Evolutionary conservation across 2,888 invertebrate genomes (phyloP).

Genomic region (Drosophila anomalata): DNA sequence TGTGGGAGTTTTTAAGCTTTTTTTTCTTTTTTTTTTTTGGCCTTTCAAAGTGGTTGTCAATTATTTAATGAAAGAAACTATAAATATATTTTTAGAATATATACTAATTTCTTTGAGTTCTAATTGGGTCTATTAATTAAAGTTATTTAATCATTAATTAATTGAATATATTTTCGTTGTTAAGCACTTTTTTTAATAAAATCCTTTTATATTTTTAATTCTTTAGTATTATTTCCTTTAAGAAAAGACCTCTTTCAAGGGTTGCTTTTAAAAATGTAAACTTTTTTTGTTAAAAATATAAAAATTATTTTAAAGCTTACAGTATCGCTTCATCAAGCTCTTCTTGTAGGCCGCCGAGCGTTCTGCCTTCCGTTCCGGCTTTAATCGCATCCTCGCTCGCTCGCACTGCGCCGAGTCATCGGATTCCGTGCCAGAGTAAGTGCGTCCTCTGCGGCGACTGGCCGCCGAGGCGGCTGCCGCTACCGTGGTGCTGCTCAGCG

Average conservation of each 20-base stretch:
- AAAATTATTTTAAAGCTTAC: constrained; percentile 86
- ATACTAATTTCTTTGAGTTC: not conserved
- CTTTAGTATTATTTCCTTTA: too few species aligned
- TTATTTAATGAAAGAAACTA: constrained; percentile 27
- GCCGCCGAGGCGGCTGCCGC: constrained; percentile 43
- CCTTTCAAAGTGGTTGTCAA: constrained; percentile 13
- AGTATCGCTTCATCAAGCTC: constrained; percentile 95
- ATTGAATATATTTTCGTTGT: too few species aligned
- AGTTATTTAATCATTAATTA: too few species aligned
- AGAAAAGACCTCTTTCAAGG: not conserved
- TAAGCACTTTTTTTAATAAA: too few species aligned
- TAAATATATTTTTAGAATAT: not conserved
- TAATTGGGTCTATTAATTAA: too few species aligned
- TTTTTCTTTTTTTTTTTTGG: constrained; percentile 4
- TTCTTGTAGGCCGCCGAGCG: constrained; percentile 91
- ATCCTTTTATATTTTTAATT: not conserved
- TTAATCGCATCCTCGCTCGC: constrained; percentile 69
- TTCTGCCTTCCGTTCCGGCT: constrained; percentile 74
- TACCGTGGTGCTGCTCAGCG: constrained; percentile 85
- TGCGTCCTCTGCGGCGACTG: constrained; percentile 83
- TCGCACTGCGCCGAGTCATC: constrained; percentile 86
- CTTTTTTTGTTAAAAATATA: too few species aligned
- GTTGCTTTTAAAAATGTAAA: not conserved
- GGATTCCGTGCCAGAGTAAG: constrained; percentile 91
- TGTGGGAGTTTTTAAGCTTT: constrained; percentile 30